These are phyloP conservation scores for Notarius lentiginosus DNA, from an alignment of 2,113 vertebrate species.

Conservation along the genomic window DNA sequence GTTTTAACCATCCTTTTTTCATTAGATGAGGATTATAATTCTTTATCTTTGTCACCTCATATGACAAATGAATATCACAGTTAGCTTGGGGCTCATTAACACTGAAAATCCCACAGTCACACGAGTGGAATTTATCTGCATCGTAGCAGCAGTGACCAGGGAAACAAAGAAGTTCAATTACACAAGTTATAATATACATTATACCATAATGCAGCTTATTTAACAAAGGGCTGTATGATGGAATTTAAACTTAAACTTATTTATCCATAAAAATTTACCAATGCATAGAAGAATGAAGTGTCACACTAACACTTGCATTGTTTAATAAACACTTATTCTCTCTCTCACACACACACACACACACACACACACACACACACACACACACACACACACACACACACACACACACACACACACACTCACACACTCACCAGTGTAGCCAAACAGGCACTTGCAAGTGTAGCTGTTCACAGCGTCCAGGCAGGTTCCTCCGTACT, in stretches of 20 bases:
- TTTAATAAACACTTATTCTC: too few relatives aligned
- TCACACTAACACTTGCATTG: not conserved
- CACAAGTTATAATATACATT: too few relatives aligned
- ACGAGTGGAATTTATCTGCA: too few relatives aligned
- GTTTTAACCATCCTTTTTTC: not conserved
- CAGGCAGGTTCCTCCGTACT: slow-evolving; percentile 80
- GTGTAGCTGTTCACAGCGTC: slow-evolving; percentile 82
- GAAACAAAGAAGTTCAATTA: too few relatives aligned
- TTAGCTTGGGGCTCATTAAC: too few relatives aligned
- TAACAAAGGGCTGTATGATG: not conserved
- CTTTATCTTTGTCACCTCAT: not conserved
- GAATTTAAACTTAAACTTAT: too few relatives aligned
- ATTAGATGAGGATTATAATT: not conserved
- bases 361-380: not conserved
- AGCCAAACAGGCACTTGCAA: slow-evolving; percentile 83
- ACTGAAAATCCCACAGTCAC: too few relatives aligned
- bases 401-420: not conserved
- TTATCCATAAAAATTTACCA: too few relatives aligned
- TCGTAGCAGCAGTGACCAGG: too few relatives aligned
- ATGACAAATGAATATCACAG: not conserved
- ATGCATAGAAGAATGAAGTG: not conserved
- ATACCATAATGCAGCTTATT: not conserved
- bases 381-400: not conserved
- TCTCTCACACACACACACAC: not conserved
- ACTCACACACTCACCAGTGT: slow-evolving; percentile 75